Conservation (phyloP, 2,113 vertebrate genomes). For the Solenodon paradoxus region DNA sequence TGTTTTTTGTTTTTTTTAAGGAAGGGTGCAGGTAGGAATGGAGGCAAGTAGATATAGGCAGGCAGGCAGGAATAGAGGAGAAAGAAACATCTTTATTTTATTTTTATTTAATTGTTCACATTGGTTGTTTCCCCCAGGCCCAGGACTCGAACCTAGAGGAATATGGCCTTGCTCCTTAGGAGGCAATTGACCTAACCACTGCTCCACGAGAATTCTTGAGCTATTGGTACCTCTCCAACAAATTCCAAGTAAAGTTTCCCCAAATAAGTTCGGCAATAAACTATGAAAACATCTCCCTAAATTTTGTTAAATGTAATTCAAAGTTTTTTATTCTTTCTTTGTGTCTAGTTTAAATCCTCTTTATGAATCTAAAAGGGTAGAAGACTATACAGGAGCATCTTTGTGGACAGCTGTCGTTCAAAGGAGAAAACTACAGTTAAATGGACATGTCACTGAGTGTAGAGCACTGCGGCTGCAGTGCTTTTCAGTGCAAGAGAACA, state of each 20-base stretch:
- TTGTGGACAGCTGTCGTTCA: background rate
- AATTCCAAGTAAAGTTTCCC: background rate
- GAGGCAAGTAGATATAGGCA: too few species aligned
- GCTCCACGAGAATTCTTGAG: constrained; percentile 8
- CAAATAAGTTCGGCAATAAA: background rate
- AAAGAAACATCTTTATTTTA: too few species aligned
- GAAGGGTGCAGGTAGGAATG: too few species aligned
- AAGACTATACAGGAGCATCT: background rate
- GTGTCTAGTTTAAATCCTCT: background rate
- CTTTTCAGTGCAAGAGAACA: constrained; percentile 2
- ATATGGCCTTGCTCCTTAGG: too few species aligned
- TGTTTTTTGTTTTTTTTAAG: too few species aligned
- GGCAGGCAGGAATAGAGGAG: too few species aligned
- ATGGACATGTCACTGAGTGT: background rate
- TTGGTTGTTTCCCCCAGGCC: too few species aligned
- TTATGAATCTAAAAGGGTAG: background rate
- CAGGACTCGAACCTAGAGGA: too few species aligned
- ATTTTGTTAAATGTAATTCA: background rate
- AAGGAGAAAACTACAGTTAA: background rate
- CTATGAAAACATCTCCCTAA: background rate
- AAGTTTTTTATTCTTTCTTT: constrained; percentile 9
- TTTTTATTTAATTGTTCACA: too few species aligned
- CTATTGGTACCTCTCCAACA: background rate
- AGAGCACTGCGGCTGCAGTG: background rate
- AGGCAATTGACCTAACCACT: too few species aligned